Evolutionary conservation across 2,888 invertebrate genomes (phyloP).

Genomic region (Clostera curtula): DNA sequence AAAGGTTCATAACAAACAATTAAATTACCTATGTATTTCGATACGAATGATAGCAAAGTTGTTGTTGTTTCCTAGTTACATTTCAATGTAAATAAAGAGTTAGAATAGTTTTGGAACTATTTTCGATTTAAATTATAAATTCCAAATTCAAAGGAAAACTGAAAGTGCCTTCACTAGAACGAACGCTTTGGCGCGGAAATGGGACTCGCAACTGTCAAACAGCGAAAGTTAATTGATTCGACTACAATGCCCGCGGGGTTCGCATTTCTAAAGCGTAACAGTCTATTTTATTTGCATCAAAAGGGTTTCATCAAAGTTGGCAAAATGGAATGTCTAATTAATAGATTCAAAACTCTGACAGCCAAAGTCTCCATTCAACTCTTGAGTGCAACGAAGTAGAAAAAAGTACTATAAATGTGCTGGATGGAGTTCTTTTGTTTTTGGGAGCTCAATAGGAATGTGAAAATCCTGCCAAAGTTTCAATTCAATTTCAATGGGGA

Average conservation of each 20-base stretch:
- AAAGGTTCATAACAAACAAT: too few species aligned
- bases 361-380: slow-evolving; percentile 31
- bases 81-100: too few species aligned
- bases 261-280: slow-evolving; percentile 27
- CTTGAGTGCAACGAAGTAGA: slow-evolving; percentile 25
- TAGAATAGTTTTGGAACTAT: too few species aligned
- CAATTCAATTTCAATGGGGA: too few species aligned
- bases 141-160: slow-evolving; percentile 17
- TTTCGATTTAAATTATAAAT: too few species aligned
- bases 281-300: slow-evolving; percentile 37
- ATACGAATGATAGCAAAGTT: too few species aligned
- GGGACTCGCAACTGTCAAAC: slow-evolving; percentile 30
- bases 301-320: slow-evolving; percentile 32
- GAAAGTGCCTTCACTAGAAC: slow-evolving; percentile 25
- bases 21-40: too few species aligned
- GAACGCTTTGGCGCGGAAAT: slow-evolving; percentile 26
- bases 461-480: too few species aligned
- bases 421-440: slow-evolving; percentile 21
- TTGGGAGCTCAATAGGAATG: too few species aligned
- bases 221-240: slow-evolving; percentile 40
- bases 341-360: slow-evolving; percentile 30
- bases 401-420: slow-evolving; percentile 23
- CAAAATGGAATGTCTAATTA: slow-evolving; percentile 39
- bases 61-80: too few species aligned
- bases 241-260: slow-evolving; percentile 26